Percentiles rank a stretch among this genome's conserved stretches.
These are phyloP conservation scores for Helicolenus hilgendorfi DNA, from an alignment of 2,797 vertebrate genomes.

Conservation along the genomic window DNA sequence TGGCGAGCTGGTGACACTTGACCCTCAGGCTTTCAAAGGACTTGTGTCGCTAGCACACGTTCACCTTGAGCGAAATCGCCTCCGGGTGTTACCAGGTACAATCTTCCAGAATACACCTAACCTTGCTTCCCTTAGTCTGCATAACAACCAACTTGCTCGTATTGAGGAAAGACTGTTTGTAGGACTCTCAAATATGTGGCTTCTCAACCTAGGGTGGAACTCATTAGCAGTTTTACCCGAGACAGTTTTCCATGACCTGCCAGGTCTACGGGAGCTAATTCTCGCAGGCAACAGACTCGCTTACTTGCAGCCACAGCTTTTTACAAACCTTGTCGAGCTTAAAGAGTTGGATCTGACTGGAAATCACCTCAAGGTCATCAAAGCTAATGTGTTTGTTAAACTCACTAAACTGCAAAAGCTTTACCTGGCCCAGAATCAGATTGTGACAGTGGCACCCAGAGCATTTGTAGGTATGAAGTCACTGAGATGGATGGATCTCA, in stretches of 20 bases:
- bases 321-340: constrained; percentile 94
- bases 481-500: constrained; percentile 96
- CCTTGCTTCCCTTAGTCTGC: constrained; percentile 94
- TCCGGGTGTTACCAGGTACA: constrained; percentile 88
- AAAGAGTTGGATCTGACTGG: constrained; percentile 96
- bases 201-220: constrained; percentile 97
- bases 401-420: constrained; percentile 96
- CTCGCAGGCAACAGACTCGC: constrained; percentile 95
- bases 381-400: constrained; percentile 94
- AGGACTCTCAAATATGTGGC: constrained; percentile 95
- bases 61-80: constrained; percentile 94
- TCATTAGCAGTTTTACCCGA: constrained; percentile 94
- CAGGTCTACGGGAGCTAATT: constrained; percentile 93
- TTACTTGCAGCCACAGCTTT: constrained; percentile 95
- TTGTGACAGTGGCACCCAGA: constrained; percentile 92
- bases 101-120: constrained; percentile 93
- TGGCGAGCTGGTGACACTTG: constrained; percentile 90
- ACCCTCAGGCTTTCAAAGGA: constrained; percentile 93
- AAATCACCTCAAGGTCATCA: constrained; percentile 94
- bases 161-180: constrained; percentile 95
- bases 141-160: constrained; percentile 94
- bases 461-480: constrained; percentile 96
- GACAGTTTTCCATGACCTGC: constrained; percentile 92
- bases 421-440: constrained; percentile 95
- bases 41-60: constrained; percentile 92